Percentiles rank a stretch among this genome's conserved stretches.
Evolutionary conservation across 2,113 vertebrate species (phyloP).

Genomic region (Laterallus jamaicensis): DNA sequence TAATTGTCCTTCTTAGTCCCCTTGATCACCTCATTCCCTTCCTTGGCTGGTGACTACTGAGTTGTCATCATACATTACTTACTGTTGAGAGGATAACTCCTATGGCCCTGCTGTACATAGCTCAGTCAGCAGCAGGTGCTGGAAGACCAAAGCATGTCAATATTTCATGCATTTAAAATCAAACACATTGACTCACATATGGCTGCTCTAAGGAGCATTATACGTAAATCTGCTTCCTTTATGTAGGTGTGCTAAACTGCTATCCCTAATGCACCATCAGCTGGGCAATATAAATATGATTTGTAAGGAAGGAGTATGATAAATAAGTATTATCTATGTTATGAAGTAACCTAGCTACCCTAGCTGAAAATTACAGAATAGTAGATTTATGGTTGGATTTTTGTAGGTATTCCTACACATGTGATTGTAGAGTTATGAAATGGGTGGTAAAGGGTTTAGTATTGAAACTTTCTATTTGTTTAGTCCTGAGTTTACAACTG

Average conservation of each 20-base stretch:
- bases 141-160: constrained; percentile 21
- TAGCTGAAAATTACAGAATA: neutral
- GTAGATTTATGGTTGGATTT: neutral
- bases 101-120: neutral
- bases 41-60: constrained; percentile 7
- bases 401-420: rapidly evolving
- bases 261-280: neutral
- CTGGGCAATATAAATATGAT: neutral
- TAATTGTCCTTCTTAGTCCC: neutral
- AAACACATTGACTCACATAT: constrained; percentile 7
- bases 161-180: constrained; percentile 56
- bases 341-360: neutral
- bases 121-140: constrained; percentile 48
- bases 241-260: neutral
- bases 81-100: constrained; percentile 40
- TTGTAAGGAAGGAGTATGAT: neutral
- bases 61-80: constrained; percentile 57
- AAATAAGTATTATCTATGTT: neutral
- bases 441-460: neutral
- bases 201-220: neutral
- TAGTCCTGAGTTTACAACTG: neutral
- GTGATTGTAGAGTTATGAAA: neutral
- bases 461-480: neutral
- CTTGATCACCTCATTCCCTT: neutral
- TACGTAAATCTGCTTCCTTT: neutral